Percentiles rank a stretch among this genome's conserved stretches.
Evolutionary conservation across 2,797 vertebrate species (phyloP).

Genomic region (Brachyalestes nurse): DNA sequence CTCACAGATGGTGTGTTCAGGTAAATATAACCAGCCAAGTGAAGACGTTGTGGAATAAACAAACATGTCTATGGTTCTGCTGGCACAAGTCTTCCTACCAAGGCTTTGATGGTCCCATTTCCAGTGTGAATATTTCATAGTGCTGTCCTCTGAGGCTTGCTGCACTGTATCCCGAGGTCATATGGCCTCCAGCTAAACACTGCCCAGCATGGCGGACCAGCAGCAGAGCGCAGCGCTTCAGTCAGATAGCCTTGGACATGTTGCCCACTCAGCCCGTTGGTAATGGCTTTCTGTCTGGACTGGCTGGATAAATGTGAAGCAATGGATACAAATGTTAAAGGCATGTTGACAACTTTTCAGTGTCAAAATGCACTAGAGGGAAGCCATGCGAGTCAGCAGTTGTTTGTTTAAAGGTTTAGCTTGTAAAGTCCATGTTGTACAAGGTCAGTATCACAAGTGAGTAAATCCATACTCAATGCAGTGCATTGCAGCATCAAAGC

Average conservation of each 20-base stretch:
- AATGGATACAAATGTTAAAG: constrained; percentile 57
- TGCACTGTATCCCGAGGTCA: constrained; percentile 81
- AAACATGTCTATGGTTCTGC: background rate
- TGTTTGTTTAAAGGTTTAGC: constrained; percentile 52
- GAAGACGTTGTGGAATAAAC: background rate
- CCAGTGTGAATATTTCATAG: constrained; percentile 87
- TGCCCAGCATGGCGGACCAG: constrained; percentile 75
- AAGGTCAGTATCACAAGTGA: constrained; percentile 5
- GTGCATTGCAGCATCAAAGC: background rate
- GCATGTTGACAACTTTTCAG: constrained; percentile 58
- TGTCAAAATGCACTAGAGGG: constrained; percentile 40
- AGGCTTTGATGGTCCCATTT: constrained; percentile 74
- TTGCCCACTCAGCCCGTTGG: constrained; percentile 40
- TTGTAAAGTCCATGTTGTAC: constrained; percentile 1
- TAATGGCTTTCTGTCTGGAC: constrained; percentile 55
- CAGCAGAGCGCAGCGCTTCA: constrained; percentile 36
- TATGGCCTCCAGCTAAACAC: constrained; percentile 85
- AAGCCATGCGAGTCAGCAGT: constrained; percentile 48
- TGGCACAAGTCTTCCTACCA: constrained; percentile 40
- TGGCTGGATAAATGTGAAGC: constrained; percentile 42
- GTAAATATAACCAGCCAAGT: background rate
- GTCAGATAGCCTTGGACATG: constrained; percentile 40
- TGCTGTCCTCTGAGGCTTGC: constrained; percentile 82
- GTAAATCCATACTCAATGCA: background rate
- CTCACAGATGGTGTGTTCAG: background rate